These are phyloP conservation scores for Helogale parvula DNA, from an alignment of 2,113 vertebrate species.

Conservation along the genomic window DNA sequence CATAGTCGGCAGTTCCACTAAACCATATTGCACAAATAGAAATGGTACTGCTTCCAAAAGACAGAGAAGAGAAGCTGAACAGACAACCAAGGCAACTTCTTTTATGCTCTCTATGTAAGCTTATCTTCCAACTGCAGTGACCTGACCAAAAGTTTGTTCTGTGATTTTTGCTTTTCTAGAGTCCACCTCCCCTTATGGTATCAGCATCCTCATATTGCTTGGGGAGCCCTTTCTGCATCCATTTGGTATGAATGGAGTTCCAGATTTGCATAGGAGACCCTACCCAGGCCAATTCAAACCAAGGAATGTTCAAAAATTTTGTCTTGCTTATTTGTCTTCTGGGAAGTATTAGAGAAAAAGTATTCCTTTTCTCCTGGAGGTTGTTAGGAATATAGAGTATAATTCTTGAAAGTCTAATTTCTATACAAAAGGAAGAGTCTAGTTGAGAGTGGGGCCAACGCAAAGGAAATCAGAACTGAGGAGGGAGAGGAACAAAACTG, in stretches of 20 bases:
- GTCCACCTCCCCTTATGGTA: too few relatives aligned
- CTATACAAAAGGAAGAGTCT: not conserved
- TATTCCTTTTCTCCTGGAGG: not conserved
- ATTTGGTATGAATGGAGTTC: not conserved
- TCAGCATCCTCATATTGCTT: not conserved
- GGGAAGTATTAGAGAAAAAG: not conserved
- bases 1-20: not conserved
- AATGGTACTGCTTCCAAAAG: not conserved
- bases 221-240: not conserved
- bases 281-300: not conserved
- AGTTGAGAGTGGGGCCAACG: not conserved
- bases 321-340: not conserved
- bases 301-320: not conserved
- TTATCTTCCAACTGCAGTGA: not conserved
- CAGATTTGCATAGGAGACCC: not conserved
- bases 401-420: not conserved
- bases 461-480: not conserved
- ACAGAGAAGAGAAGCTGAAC: not conserved
- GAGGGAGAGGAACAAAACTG: not conserved
- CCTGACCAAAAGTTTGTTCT: not conserved
- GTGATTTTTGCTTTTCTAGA: not conserved
- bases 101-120: not conserved
- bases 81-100: not conserved
- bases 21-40: not conserved
- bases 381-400: not conserved